phyloP scores from a whole-genome alignment of 2,888 invertebrate genomes.

The Eilema depressum region DNA sequence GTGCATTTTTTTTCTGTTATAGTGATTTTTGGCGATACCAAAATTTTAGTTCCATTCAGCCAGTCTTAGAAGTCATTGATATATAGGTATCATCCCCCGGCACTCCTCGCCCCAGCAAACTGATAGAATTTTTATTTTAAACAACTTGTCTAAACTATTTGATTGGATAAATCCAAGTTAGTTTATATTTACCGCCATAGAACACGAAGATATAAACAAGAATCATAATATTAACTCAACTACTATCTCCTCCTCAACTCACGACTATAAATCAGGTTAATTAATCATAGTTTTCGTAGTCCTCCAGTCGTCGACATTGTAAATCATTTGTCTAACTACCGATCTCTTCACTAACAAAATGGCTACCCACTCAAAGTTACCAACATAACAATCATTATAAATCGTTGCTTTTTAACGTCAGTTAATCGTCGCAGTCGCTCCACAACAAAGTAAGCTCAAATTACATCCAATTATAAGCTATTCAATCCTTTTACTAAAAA shows the following conservation, averaged over 20 bases:
- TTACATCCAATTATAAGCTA: conserved; percentile 86
- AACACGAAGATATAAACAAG: conserved; percentile 41
- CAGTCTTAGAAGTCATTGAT: too few relatives aligned
- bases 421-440: conserved; percentile 75
- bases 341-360: conserved; percentile 74
- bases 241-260: conserved; percentile 50
- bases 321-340: conserved; percentile 76
- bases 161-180: neutral
- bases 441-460: conserved; percentile 83
- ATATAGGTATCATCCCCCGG: too few relatives aligned
- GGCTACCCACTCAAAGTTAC: conserved; percentile 69
- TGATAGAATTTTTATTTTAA: too few relatives aligned
- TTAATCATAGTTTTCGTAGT: conserved; percentile 73
- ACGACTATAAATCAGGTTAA: conserved; percentile 57
- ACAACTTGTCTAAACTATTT: too few relatives aligned
- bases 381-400: conserved; percentile 73
- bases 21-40: too few relatives aligned
- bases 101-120: too few relatives aligned
- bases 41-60: too few relatives aligned
- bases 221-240: conserved; percentile 48
- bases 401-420: conserved; percentile 75
- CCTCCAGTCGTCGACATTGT: conserved; percentile 65
- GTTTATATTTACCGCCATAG: conserved; percentile 22
- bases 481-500: conserved; percentile 82
- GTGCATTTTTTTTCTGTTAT: too few relatives aligned